Conservation (phyloP, 2,888 invertebrate species). For the Phania funesta region DNA sequence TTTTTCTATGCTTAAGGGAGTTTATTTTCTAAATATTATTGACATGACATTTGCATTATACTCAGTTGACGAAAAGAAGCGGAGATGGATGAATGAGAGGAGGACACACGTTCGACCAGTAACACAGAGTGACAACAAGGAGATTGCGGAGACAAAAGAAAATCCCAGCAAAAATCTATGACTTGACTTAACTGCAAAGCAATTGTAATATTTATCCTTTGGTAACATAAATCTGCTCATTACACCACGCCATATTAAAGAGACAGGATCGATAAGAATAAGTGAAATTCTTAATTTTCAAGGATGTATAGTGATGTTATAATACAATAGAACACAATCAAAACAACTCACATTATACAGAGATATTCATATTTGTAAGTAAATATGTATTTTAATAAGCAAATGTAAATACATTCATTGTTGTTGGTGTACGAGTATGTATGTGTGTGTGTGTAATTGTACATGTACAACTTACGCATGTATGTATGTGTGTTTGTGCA, state of each 20-base stretch:
- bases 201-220: conserved; percentile 43
- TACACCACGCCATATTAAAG: not conserved
- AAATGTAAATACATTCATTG: not conserved
- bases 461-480: not conserved
- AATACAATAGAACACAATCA: no score
- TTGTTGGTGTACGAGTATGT: not conserved
- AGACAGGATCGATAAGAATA: not conserved
- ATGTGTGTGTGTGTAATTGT: not conserved
- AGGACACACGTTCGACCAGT: not conserved
- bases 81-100: not conserved
- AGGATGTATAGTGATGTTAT: no score
- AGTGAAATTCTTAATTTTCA: not conserved
- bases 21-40: conserved; percentile 13
- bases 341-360: not conserved
- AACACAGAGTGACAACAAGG: not conserved
- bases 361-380: not conserved
- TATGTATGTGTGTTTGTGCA: not conserved
- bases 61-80: conserved; percentile 36
- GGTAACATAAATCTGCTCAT: conserved; percentile 25
- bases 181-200: conserved; percentile 28
- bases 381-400: no score
- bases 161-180: conserved; percentile 43
- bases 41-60: conserved; percentile 58
- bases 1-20: not conserved
- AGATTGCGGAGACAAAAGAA: conserved; percentile 10